phyloP scores from a whole-genome alignment of 2,888 invertebrate genomes.

The Poecilobothrus nobilitatus region DNA sequence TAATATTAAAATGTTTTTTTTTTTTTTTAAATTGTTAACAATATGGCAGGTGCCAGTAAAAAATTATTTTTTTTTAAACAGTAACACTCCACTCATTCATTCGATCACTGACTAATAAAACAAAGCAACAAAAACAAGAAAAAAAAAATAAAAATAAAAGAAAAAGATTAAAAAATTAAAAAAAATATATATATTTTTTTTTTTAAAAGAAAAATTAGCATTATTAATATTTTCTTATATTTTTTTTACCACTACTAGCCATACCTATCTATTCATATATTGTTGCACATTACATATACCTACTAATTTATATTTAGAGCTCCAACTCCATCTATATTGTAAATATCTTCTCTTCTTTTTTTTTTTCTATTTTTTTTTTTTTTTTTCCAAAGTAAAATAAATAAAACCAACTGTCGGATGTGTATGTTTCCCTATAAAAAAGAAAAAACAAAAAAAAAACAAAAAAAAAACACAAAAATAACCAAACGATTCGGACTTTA shows the following conservation, averaged over 20 bases:
- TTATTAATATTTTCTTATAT: neutral
- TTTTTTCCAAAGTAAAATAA: slow-evolving; percentile 7
- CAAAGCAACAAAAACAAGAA: too few relatives aligned
- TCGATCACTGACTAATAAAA: too few relatives aligned
- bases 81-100: too few relatives aligned
- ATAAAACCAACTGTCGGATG: neutral
- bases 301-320: neutral
- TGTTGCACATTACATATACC: neutral
- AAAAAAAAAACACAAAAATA: neutral
- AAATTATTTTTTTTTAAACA: too few relatives aligned
- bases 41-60: too few relatives aligned
- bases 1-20: too few relatives aligned
- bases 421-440: neutral
- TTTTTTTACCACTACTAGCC: neutral
- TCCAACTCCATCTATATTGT: neutral
- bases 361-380: too few relatives aligned
- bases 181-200: too few relatives aligned
- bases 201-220: neutral
- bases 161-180: too few relatives aligned
- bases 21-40: too few relatives aligned
- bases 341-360: neutral
- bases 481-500: neutral
- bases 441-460: neutral
- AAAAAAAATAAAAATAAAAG: too few relatives aligned
- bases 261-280: neutral